Conservation (phyloP, 35 echinoderm and acorn worm species). For the Heliocidaris erythrogramma region DNA sequence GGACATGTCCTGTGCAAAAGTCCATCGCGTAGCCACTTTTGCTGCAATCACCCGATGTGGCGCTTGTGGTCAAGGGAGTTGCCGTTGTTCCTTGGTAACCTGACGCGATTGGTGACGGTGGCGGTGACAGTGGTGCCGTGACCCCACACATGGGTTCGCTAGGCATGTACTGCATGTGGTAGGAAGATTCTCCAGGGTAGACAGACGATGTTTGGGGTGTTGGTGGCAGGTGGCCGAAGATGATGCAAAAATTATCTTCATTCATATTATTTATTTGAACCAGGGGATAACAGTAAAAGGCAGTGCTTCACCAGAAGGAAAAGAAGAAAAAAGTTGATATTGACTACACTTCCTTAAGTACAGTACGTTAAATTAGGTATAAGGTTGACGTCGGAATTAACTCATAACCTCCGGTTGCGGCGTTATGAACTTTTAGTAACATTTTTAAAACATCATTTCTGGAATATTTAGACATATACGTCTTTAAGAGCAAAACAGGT, state of each 20-base stretch:
- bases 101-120: conserved; percentile 54
- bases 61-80: conserved; percentile 51
- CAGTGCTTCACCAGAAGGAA: not conserved
- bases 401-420: no score
- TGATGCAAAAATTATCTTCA: not conserved
- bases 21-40: conserved; percentile 40
- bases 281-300: not conserved
- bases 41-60: conserved; percentile 9
- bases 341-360: no score
- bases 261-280: not conserved
- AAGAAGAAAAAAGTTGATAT: no score
- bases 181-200: conserved; percentile 45
- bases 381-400: no score
- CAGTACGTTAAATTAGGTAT: no score
- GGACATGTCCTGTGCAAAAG: conserved; percentile 53
- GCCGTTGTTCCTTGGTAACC: conserved; percentile 26
- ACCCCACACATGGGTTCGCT: conserved; percentile 36
- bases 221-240: conserved; percentile 51
- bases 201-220: conserved; percentile 76
- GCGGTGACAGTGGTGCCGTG: conserved; percentile 54
- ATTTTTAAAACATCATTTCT: no score
- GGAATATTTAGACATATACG: no score
- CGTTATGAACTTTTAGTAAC: no score
- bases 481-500: not conserved
- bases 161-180: conserved; percentile 62